Evolutionary conservation across 2,113 vertebrate genomes (phyloP).

Genomic region (Cheilinus undulatus): DNA sequence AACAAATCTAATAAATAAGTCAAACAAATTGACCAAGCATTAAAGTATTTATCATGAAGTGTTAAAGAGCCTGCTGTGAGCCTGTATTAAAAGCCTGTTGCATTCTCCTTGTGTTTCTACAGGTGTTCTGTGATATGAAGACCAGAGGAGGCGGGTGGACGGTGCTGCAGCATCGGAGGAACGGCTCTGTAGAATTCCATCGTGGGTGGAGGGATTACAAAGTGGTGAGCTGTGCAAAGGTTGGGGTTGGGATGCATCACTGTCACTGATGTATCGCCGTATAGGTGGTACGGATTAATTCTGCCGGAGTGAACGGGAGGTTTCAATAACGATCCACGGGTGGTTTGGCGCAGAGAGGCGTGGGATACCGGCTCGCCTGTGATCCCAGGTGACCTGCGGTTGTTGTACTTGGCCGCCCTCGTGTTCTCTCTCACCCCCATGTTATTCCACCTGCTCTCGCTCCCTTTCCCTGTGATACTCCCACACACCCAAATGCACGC

Average conservation of each 20-base stretch:
- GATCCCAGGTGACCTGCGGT: conserved; percentile 67
- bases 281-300: conserved; percentile 10
- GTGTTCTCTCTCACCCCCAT: conserved; percentile 55
- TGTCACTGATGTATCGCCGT: neutral
- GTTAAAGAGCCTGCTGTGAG: too few relatives aligned
- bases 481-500: conserved; percentile 23
- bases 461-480: conserved; percentile 45
- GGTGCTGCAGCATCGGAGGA: conserved; percentile 83
- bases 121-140: conserved; percentile 89
- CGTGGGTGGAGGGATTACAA: conserved; percentile 87
- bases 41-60: neutral
- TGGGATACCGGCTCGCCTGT: conserved; percentile 58
- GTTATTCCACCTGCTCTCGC: conserved; percentile 78
- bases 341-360: conserved; percentile 53
- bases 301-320: conserved; percentile 51
- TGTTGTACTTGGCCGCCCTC: conserved; percentile 71
- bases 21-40: neutral
- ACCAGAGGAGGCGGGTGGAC: conserved; percentile 88
- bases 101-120: neutral
- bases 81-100: neutral
- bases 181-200: conserved; percentile 85
- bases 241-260: neutral
- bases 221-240: conserved; percentile 70
- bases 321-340: conserved; percentile 55
- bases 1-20: too few relatives aligned